phyloP scores from a whole-genome alignment of 2,797 vertebrate genomes.

The Acomys russatus region DNA sequence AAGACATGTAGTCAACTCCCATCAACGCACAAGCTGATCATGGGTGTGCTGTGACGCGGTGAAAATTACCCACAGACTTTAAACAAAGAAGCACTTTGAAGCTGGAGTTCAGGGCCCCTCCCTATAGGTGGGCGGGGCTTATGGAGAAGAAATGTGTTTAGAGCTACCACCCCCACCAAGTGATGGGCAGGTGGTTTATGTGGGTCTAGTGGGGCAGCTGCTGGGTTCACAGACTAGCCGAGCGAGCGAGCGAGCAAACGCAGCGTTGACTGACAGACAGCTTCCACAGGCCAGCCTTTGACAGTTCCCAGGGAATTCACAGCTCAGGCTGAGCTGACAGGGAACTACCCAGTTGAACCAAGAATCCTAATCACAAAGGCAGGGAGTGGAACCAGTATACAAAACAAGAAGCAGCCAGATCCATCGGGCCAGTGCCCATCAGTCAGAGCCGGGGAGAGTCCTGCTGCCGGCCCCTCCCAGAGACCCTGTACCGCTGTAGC shows the following conservation, averaged over 20 bases:
- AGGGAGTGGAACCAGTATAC: slow-evolving; percentile 59
- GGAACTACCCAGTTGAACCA: slow-evolving; percentile 46
- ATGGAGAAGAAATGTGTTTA: fast-evolving
- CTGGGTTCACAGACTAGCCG: not conserved
- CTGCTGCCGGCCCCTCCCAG: fast-evolving
- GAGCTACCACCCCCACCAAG: not conserved
- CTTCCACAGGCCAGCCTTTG: not conserved
- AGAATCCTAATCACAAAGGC: slow-evolving; percentile 65
- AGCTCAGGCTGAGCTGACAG: slow-evolving; percentile 69
- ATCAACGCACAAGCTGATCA: fast-evolving
- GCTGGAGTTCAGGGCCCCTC: not conserved
- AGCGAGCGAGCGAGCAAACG: not conserved
- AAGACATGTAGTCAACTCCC: not conserved
- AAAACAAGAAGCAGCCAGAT: slow-evolving; percentile 53
- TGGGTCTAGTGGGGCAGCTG: slow-evolving; percentile 2
- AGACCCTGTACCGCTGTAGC: fast-evolving
- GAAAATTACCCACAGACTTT: not conserved
- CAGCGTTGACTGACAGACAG: slow-evolving; percentile 61
- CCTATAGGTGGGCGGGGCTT: not conserved
- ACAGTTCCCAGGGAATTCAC: slow-evolving; percentile 67
- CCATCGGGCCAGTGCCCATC: not conserved
- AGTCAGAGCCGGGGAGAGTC: not conserved
- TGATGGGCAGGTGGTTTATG: not conserved
- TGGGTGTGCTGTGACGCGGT: no score
- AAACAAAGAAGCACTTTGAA: not conserved